These are phyloP conservation scores for Trinectes maculatus DNA, from an alignment of 2,113 vertebrate species.

Conservation along the genomic window DNA sequence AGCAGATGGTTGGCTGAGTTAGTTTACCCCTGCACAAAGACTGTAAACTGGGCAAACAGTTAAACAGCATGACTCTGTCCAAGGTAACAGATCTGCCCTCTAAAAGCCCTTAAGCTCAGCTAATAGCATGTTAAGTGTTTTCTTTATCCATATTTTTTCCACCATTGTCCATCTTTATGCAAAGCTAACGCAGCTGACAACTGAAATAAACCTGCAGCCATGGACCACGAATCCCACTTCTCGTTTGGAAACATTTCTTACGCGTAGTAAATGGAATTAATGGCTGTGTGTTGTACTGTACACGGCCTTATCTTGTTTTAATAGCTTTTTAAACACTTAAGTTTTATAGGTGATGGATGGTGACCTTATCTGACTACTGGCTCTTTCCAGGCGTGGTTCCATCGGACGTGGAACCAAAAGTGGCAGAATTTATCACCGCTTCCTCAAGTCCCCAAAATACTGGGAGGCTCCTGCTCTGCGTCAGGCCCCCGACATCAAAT, in stretches of 20 bases:
- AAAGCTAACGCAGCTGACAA: too few species aligned
- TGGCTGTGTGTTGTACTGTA: conserved; percentile 35
- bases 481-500: background rate
- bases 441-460: conserved; percentile 3
- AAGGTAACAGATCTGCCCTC: too few species aligned
- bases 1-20: too few species aligned
- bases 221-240: background rate
- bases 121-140: too few species aligned
- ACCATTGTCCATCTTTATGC: too few species aligned
- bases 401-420: conserved; percentile 27
- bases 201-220: background rate
- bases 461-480: background rate
- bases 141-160: too few species aligned
- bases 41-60: too few species aligned
- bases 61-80: too few species aligned
- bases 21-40: too few species aligned
- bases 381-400: conserved; percentile 40
- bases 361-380: conserved; percentile 70
- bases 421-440: background rate
- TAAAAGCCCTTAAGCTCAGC: too few species aligned
- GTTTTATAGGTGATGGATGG: conserved; percentile 61
- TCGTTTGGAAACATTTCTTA: too few species aligned
- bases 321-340: conserved; percentile 75
- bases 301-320: conserved; percentile 66
- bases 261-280: conserved; percentile 18